Conservation (phyloP, 30 jellyfish, hydroid and myxozoan genomes). For the Chironex yamaguchii region DNA sequence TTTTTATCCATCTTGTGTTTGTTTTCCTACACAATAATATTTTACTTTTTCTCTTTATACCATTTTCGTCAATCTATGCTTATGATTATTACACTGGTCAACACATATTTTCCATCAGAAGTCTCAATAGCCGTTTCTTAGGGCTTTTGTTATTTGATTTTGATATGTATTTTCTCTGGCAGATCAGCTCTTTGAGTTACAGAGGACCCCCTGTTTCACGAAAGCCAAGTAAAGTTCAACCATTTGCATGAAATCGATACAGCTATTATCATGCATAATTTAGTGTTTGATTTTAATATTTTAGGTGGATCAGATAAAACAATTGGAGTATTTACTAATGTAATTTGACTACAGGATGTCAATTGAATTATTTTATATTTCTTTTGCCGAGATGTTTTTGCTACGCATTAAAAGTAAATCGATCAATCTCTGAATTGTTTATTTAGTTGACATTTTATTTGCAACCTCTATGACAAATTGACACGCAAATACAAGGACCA, state of each 20-base stretch:
- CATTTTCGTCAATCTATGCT: too few relatives aligned
- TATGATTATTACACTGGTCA: slow-evolving; percentile 25
- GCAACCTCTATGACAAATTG: slow-evolving; percentile 14
- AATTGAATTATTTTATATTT: slow-evolving; percentile 3
- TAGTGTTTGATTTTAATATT: too few relatives aligned
- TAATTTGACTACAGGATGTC: slow-evolving; percentile 2
- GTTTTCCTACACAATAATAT: too few relatives aligned
- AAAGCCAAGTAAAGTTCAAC: slow-evolving; percentile 13
- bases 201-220: slow-evolving; percentile 27
- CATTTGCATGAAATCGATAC: slow-evolving; percentile 10
- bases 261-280: slow-evolving; percentile 24
- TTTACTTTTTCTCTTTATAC: too few relatives aligned
- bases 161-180: too few relatives aligned
- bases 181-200: too few relatives aligned
- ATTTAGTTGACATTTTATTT: neutral
- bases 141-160: slow-evolving; percentile 1
- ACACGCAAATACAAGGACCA: slow-evolving; percentile 20
- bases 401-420: neutral
- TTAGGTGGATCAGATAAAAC: too few relatives aligned
- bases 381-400: neutral
- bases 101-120: slow-evolving; percentile 9
- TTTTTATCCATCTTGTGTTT: too few relatives aligned
- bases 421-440: slow-evolving; percentile 7
- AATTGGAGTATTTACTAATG: too few relatives aligned
- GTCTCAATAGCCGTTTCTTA: slow-evolving; percentile 3